phyloP scores from a whole-genome alignment of 2,113 vertebrate genomes.

The Myrmophylax atrothorax region DNA sequence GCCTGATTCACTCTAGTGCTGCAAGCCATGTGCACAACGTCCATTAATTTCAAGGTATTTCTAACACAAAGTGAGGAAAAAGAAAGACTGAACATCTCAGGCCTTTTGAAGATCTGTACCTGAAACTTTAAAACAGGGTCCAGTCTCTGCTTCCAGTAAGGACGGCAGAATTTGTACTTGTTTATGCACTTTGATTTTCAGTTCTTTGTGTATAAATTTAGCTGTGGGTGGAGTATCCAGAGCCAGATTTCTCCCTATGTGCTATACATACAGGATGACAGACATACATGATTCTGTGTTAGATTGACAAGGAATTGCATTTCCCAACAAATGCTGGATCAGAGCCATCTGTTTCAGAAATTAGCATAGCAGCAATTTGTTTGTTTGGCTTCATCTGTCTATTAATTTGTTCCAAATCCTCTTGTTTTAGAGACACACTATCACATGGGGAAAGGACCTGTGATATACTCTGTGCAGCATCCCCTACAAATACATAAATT shows the following conservation, averaged over 20 bases:
- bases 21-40: neutral
- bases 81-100: neutral
- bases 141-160: neutral
- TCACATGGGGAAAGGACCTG: neutral
- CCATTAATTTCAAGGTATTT: conserved; percentile 30
- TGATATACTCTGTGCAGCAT: neutral
- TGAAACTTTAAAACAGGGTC: conserved; percentile 30
- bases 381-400: conserved; percentile 61
- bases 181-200: conserved; percentile 55
- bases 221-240: conserved; percentile 19
- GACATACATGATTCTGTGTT: neutral
- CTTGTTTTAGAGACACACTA: neutral
- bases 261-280: conserved; percentile 25
- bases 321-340: conserved; percentile 44
- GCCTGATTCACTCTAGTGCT: neutral
- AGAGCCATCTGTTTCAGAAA: conserved; percentile 62
- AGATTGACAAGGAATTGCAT: conserved; percentile 47
- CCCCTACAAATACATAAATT: neutral
- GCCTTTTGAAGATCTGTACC: conserved; percentile 28
- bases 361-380: conserved; percentile 57
- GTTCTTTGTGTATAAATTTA: conserved; percentile 55
- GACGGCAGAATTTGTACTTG: neutral
- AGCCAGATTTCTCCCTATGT: conserved; percentile 26
- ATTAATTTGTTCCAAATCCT: conserved; percentile 55
- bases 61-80: neutral